Evolutionary conservation across 2,113 vertebrate species (phyloP).

Genomic region (Sinocyclocheilus grahami): DNA sequence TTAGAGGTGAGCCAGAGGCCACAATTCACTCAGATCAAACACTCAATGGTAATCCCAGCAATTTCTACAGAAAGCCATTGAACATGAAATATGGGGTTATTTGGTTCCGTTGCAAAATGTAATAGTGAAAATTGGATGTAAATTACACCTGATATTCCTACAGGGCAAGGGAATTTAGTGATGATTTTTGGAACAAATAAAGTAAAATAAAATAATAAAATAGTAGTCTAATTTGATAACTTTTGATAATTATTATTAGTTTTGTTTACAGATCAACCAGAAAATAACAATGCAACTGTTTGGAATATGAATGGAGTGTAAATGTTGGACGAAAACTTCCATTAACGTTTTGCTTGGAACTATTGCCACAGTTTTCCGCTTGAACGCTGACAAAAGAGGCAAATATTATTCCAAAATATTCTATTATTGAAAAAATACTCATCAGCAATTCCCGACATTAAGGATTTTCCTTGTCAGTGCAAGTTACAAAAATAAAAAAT

Average conservation of each 20-base stretch:
- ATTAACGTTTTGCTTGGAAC: conserved; percentile 33
- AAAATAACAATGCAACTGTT: neutral
- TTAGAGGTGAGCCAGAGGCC: conserved; percentile 44
- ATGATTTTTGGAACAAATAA: neutral
- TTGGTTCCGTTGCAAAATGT: conserved; percentile 30
- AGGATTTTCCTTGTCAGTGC: conserved; percentile 22
- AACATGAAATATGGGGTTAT: conserved; percentile 33
- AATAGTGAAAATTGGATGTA: conserved; percentile 33
- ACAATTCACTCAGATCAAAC: conserved; percentile 35
- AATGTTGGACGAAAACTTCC: neutral
- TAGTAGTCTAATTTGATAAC: neutral
- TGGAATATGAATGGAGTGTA: neutral
- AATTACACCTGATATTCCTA: conserved; percentile 50
- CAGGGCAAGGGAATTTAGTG: conserved; percentile 37
- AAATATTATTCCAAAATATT: conserved; percentile 31
- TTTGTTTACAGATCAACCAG: neutral
- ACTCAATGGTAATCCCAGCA: conserved; percentile 26
- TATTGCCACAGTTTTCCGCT: conserved; percentile 16
- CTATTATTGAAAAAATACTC: conserved; percentile 26
- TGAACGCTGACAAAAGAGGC: conserved; percentile 9
- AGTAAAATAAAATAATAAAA: neutral
- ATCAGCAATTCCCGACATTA: conserved; percentile 23
- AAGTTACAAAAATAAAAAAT: conserved; percentile 18
- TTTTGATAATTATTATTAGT: neutral
- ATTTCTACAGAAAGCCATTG: conserved; percentile 42